phyloP scores from a whole-genome alignment of 2,113 vertebrate genomes.

The Petromus typicus region DNA sequence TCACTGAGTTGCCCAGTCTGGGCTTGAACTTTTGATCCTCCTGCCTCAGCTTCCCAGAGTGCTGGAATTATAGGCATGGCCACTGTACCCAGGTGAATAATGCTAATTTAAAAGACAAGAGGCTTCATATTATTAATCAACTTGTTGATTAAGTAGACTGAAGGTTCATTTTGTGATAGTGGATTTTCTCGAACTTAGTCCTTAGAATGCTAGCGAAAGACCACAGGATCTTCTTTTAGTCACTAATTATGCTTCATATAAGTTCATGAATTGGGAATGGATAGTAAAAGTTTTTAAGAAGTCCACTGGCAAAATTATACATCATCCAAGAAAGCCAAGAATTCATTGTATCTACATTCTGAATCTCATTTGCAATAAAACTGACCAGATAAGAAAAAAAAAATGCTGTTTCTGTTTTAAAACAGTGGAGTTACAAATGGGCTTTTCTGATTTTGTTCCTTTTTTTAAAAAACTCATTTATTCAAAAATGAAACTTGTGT shows the following conservation, averaged over 20 bases:
- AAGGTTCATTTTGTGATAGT: background rate
- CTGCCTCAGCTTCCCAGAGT: background rate
- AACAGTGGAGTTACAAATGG: background rate
- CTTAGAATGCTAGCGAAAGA: background rate
- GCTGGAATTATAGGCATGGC: background rate
- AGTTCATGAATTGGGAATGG: background rate
- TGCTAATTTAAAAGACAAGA: background rate
- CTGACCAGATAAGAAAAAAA: background rate
- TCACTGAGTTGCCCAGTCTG: background rate
- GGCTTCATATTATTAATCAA: background rate
- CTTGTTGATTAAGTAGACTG: conserved; percentile 6
- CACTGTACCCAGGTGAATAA: background rate
- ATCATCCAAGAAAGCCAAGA: conserved; percentile 40
- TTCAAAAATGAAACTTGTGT: background rate
- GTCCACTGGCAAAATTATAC: background rate
- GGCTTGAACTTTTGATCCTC: background rate
- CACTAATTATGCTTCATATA: background rate
- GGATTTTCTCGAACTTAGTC: conserved; percentile 15
- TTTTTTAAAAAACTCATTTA: background rate
- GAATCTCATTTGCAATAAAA: conserved; percentile 26
- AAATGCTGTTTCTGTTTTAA: conserved; percentile 29
- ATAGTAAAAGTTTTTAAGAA: background rate
- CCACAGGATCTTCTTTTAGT: background rate
- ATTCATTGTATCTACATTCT: background rate
- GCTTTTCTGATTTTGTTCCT: conserved; percentile 7